Base-by-base conservation (phyloP, 2,113 vertebrate species). In the pig (Sus scrofa) region DNA sequence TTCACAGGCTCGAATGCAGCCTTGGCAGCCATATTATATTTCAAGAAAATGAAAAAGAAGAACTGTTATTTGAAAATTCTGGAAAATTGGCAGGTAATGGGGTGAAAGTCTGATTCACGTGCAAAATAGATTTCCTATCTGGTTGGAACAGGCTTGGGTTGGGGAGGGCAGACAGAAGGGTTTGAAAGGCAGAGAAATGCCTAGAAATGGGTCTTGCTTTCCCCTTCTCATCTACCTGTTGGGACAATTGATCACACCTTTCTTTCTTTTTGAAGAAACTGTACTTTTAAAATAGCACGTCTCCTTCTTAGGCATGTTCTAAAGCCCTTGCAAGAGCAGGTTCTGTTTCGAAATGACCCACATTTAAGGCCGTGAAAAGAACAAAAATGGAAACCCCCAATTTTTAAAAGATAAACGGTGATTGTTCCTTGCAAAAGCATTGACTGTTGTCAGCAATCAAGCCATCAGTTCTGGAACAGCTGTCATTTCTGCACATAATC, bases 1-100 rank as follows among this genome's bases (percentile, higher is more conserved):
- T 65, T 81, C 75, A 88, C 34, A 52, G 2, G 20, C 71, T 70
- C 34, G n/a, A 10, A 0, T 24, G 62, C 26, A 27, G 56, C 58
- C 90, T 95, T 94, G 62, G 83, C 24, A 91, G 90, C 54, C 54
- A 58, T 24, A 6, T 85, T 86, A 20, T 44, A 73, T 92, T 91
- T 94, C 27, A 39, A 86, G 65, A 79, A 78, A 78, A 65, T 79
- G 54, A 60, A 68, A 81, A 85, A 68, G 52, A 58, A 83, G 58
- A 91, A 56, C n/a, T n/a, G n/a, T 44, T 84, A 77, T 94, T 82
- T 90, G 82, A 71, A 79, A 81, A 95, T 68, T 37, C 79, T 79
- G 71, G 75, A 37, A 77, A 92, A 62, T 87, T 85, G 37, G 85
- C 37, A 50, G 44, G 85, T 86, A 24, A 82, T 52, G 50, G 95